Conservation (phyloP, 2,113 vertebrate genomes). For the Cyanoramphus novaezelandiae region DNA sequence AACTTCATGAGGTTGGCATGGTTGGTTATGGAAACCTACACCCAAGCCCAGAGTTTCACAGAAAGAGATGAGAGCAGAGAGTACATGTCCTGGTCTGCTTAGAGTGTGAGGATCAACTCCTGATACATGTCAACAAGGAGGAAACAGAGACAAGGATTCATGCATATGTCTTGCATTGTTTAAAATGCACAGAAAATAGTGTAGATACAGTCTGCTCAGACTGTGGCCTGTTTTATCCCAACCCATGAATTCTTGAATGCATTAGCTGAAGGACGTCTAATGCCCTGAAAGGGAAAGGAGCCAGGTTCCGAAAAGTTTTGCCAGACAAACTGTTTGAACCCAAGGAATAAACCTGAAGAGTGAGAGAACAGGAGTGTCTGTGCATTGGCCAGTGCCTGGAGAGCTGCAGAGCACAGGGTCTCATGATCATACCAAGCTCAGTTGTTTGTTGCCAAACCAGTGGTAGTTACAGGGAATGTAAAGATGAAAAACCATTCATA, state of each 20-base stretch:
- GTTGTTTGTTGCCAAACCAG: background rate
- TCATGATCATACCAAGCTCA: background rate
- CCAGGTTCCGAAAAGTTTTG: background rate
- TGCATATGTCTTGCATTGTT: background rate
- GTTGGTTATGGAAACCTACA: background rate
- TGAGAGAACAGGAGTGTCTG: background rate
- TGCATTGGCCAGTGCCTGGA: background rate
- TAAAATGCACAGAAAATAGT: background rate
- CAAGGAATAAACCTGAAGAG: background rate
- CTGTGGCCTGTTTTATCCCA: background rate
- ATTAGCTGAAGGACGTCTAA: background rate
- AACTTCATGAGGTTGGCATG: too few relatives aligned
- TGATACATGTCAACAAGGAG: background rate
- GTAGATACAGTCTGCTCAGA: background rate
- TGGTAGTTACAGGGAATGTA: background rate
- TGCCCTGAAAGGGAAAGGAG: background rate
- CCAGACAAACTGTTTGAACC: background rate
- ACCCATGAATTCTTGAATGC: fast-evolving
- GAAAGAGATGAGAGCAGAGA: background rate
- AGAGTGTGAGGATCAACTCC: background rate
- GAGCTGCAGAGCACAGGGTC: background rate
- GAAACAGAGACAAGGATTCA: background rate
- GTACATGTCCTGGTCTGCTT: background rate
- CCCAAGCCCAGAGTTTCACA: background rate
- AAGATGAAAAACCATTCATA: background rate